Percentiles rank a stretch among this genome's conserved stretches.
Conservation (phyloP, 2,113 vertebrate genomes). For the Clinocottus analis region DNA sequence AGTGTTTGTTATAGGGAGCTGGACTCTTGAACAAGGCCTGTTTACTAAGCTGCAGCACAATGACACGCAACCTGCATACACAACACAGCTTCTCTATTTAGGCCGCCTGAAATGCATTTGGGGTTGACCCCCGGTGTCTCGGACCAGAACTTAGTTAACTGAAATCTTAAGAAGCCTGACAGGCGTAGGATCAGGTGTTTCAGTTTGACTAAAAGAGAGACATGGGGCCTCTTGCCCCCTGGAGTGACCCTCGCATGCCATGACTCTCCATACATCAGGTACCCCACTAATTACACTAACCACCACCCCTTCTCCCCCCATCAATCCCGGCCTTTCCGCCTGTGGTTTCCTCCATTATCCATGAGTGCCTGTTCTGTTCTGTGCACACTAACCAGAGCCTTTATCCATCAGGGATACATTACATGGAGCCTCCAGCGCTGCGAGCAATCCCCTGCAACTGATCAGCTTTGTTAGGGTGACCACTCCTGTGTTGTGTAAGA, state of each 20-base stretch:
- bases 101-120: constrained; percentile 34
- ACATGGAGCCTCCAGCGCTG: constrained; percentile 58
- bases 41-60: constrained; percentile 11
- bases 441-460: constrained; percentile 53
- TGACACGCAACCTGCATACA: constrained; percentile 32
- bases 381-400: constrained; percentile 68
- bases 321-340: constrained; percentile 62
- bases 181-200: constrained; percentile 74
- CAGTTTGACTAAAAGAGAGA: constrained; percentile 56
- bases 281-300: constrained; percentile 70
- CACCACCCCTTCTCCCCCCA: background rate
- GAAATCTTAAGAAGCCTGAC: constrained; percentile 53
- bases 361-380: constrained; percentile 66
- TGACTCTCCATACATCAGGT: constrained; percentile 70
- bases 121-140: constrained; percentile 16
- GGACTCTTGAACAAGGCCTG: constrained; percentile 39
- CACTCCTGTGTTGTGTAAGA: constrained; percentile 55
- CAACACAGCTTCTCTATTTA: constrained; percentile 13
- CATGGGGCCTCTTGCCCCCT: constrained; percentile 66
- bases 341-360: constrained; percentile 73
- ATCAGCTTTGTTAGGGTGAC: constrained; percentile 42
- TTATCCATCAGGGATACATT: constrained; percentile 75
- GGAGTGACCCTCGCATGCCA: constrained; percentile 67
- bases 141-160: constrained; percentile 34
- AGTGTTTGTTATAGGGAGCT: constrained; percentile 50